Percentiles rank a stretch among this genome's conserved stretches.
phyloP scores from a whole-genome alignment of 35 echinoderm and acorn worm genomes.

The Ptychodera flava region DNA sequence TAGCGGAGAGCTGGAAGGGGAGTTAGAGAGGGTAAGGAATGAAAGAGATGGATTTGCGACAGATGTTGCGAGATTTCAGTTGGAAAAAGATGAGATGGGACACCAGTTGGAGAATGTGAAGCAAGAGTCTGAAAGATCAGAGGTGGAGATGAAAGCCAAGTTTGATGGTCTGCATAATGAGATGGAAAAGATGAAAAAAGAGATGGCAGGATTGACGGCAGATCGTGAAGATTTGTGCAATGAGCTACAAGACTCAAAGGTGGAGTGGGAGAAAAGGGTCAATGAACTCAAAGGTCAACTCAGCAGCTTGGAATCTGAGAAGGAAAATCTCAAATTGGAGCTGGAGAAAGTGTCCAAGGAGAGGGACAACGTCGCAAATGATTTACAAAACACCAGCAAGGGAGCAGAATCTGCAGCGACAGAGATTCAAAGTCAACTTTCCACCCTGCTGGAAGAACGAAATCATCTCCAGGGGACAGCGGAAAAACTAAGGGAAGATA shows the following conservation, averaged over 20 bases:
- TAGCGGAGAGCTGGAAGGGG: not conserved
- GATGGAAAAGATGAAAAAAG: not conserved
- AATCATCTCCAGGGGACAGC: not conserved
- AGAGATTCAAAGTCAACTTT: not conserved
- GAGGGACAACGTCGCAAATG: not conserved
- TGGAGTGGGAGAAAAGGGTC: not conserved
- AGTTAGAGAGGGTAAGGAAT: not conserved
- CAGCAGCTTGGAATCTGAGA: not conserved
- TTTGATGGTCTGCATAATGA: not conserved
- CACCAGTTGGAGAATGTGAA: not conserved
- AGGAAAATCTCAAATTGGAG: not conserved
- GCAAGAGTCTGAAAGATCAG: not conserved
- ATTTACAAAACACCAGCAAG: not conserved
- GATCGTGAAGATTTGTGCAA: not conserved
- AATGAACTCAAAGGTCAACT: not conserved
- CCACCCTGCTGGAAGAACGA: not conserved
- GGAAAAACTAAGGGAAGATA: conserved; percentile 11
- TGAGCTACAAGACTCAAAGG: not conserved
- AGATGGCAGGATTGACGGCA: not conserved
- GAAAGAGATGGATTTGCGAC: not conserved
- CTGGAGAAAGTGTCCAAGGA: not conserved
- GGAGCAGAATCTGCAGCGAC: not conserved
- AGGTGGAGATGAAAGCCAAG: not conserved
- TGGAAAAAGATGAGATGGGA: not conserved
- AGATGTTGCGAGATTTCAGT: too few relatives aligned